Conservation (phyloP, 2,113 vertebrate genomes). For the Silurus meridionalis region DNA sequence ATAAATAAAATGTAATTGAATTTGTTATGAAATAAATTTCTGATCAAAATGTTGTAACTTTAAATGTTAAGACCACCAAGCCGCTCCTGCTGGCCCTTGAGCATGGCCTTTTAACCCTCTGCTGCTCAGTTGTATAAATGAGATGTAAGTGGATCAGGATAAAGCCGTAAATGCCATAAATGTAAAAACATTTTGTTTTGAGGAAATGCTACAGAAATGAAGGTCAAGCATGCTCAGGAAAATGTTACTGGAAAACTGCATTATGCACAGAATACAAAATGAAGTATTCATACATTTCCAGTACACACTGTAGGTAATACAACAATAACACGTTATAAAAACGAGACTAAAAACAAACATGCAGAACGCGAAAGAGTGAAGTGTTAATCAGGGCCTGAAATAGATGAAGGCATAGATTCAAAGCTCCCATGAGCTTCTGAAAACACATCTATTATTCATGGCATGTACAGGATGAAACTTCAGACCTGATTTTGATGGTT, state of each 20-base stretch:
- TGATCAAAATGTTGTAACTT: no score
- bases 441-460: constrained; percentile 64
- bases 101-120: no score
- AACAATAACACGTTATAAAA: not conserved
- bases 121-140: no score
- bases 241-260: not conserved
- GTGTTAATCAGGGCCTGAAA: constrained; percentile 47
- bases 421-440: constrained; percentile 51
- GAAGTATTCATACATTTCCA: not conserved
- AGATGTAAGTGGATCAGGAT: no score
- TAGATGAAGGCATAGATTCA: constrained; percentile 44
- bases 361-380: constrained; percentile 4
- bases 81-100: no score
- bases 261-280: not conserved
- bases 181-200: not conserved
- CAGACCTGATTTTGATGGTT: constrained; percentile 51
- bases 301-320: not conserved
- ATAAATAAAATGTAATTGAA: no score
- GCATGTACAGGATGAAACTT: constrained; percentile 52
- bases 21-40: no score
- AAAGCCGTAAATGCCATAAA: no score
- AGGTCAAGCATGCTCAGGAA: not conserved
- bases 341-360: not conserved
- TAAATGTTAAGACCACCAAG: no score
- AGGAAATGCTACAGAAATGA: not conserved